Base-by-base conservation (phyloP, 2,797 vertebrate species). In the Linurgus olivaceus region DNA sequence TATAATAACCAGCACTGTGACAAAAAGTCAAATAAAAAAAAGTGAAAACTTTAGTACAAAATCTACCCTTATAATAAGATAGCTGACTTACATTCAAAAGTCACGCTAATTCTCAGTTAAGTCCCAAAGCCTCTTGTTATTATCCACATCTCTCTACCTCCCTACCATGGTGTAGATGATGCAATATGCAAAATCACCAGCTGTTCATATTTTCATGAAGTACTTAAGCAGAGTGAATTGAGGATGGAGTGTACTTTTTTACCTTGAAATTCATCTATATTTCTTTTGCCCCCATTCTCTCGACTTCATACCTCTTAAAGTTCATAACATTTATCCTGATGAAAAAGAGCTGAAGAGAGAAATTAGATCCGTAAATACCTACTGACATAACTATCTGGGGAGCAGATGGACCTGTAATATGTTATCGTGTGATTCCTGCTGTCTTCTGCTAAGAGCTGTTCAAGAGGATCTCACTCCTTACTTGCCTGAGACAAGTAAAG, bases 181-280 rank as follows among this genome's bases (percentile, higher is more conserved):
- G 90, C 76, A 84, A 78, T 91, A 94, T 95, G 87, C 88, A 94
- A 96, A 94, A 93, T 94, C 66, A 78, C 79, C 91, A 96, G 93
- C 87, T 97, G 95, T 91, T 95, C 94, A 81, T 54, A 76, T 94
- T 90, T 86, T 87, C 89, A 59, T 75, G 47, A 81, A 86, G 68
- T 88, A 93, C 93, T 93, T 94, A 78, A 90, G 62, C 79, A 86
- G 75, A 90, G 76, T 75, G 73, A 93, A 70, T 72, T 57, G 83
- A 88, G 76, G 62, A 83, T 75, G 59, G 29, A 88, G 51, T 61
- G 62, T 91, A 86, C 62, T 66, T 89, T 92, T 89, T 94, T 90
- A 88, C 75, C 82, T 89, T 86, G 65, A 92, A 95, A 96, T 73
- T 90, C 4, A 17, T 93, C 72, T 77, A 8, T 76, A 86, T 92